These are phyloP conservation scores for Poecilobothrus nobilitatus DNA, from an alignment of 2,888 invertebrate species.

Conservation along the genomic window DNA sequence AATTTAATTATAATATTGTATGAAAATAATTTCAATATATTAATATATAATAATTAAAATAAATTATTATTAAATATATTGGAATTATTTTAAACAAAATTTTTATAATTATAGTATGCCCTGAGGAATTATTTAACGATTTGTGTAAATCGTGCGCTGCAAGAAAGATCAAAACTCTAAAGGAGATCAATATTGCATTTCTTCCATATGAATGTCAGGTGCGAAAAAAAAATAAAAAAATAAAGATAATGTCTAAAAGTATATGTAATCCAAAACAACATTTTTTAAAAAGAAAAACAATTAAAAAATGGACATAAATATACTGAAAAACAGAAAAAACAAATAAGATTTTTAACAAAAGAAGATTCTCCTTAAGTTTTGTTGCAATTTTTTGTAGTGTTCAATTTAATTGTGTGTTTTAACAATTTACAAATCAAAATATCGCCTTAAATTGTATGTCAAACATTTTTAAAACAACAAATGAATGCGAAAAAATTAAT, in stretches of 20 bases:
- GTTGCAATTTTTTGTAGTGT: conserved; percentile 44
- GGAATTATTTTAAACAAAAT: neutral
- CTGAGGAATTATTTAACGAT: conserved; percentile 95
- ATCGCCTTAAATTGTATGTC: conserved; percentile 22
- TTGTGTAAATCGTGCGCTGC: conserved; percentile 91
- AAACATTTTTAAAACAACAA: conserved; percentile 20
- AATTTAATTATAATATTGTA: neutral
- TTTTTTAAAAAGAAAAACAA: conserved; percentile 14
- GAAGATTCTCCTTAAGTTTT: conserved; percentile 42
- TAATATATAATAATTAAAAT: conserved; percentile 7
- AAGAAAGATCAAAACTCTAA: conserved; percentile 92
- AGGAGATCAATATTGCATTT: conserved; percentile 98
- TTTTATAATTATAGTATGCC: conserved; percentile 61
- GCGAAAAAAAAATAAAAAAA: conserved; percentile 30
- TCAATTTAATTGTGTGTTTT: conserved; percentile 42
- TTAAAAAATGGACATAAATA: conserved; percentile 13
- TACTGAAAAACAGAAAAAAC: conserved; percentile 7
- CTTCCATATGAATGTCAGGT: conserved; percentile 97
- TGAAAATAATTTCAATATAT: neutral
- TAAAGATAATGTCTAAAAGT: neutral
- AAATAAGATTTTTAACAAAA: conserved; percentile 7
- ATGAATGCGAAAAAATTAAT: conserved; percentile 12
- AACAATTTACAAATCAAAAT: conserved; percentile 26
- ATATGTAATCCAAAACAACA: neutral
- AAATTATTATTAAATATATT: conserved; percentile 12